These are phyloP conservation scores for Platanista minor DNA, from an alignment of 2,113 vertebrate species.

Conservation along the genomic window DNA sequence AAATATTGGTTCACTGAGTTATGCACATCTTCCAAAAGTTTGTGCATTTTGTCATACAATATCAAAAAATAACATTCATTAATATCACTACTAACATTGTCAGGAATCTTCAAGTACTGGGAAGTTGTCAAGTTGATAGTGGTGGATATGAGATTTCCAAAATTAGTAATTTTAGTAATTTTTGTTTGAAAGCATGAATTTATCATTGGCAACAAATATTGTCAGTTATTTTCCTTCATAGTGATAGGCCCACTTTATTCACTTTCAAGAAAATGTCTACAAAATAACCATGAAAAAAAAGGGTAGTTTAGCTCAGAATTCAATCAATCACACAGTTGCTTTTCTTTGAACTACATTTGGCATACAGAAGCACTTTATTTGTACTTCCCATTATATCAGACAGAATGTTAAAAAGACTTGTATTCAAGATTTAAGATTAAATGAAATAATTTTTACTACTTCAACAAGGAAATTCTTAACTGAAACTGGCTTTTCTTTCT, in stretches of 20 bases:
- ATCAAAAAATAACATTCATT: neutral
- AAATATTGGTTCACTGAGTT: neutral
- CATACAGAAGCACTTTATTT: neutral
- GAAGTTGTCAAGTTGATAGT: neutral
- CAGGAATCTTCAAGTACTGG: neutral
- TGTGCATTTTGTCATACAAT: neutral
- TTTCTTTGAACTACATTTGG: neutral
- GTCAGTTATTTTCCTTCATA: neutral
- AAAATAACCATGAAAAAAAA: neutral
- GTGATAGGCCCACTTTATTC: neutral
- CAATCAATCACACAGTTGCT: neutral
- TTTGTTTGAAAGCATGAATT: slow-evolving; percentile 2
- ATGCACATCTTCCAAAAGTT: neutral
- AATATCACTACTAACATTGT: neutral
- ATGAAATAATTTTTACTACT: neutral
- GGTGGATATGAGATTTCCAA: neutral
- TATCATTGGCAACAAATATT: neutral
- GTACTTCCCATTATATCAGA: neutral
- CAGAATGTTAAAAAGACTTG: neutral
- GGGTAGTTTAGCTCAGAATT: neutral
- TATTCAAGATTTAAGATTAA: neutral
- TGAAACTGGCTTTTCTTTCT: neutral
- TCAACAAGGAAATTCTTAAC: neutral
- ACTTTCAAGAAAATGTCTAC: neutral
- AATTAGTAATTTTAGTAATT: slow-evolving; percentile 7